phyloP scores from a whole-genome alignment of 2,888 invertebrate species.

The Anthrax anthrax region DNA sequence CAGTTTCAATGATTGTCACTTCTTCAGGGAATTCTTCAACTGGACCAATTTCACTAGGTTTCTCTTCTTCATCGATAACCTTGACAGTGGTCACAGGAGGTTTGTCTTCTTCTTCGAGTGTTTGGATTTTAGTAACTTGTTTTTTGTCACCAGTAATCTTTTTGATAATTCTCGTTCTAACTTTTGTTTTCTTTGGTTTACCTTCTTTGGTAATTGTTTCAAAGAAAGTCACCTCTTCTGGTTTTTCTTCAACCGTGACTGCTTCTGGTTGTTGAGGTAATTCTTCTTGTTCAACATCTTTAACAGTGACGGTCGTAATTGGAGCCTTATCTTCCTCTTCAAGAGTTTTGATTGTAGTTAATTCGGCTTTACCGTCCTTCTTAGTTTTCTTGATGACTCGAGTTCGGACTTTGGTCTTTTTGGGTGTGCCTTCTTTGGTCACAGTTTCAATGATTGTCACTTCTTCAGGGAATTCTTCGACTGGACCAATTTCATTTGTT shows the following conservation, averaged over 20 bases:
- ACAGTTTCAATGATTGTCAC: constrained; percentile 15
- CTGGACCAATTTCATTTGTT: too few species aligned
- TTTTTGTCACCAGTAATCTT: constrained; percentile 19
- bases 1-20: constrained; percentile 31
- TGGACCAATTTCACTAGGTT: constrained; percentile 15
- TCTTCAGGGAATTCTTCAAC: constrained; percentile 16
- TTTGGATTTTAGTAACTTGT: constrained; percentile 21
- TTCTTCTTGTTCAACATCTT: too few species aligned
- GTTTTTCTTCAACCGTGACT: neutral
- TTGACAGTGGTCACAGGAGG: constrained; percentile 22
- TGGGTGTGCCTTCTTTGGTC: constrained; percentile 20
- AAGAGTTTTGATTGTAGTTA: constrained; percentile 31
- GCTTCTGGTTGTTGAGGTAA: too few species aligned
- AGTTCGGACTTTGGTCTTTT: constrained; percentile 22
- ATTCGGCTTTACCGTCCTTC: constrained; percentile 22
- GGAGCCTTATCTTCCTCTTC: constrained; percentile 26
- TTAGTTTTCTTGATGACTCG: constrained; percentile 12
- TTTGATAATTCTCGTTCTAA: constrained; percentile 20
- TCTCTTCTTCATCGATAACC: constrained; percentile 21
- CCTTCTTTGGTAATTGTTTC: constrained; percentile 10
- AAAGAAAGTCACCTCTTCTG: constrained; percentile 9
- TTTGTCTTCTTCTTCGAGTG: constrained; percentile 21
- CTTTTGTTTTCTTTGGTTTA: constrained; percentile 20
- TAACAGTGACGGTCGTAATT: constrained; percentile 21
- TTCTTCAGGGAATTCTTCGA: constrained; percentile 22